These are phyloP conservation scores for Aurelia sp. DNA, from an alignment of 30 jellyfish, hydroid and myxozoan genomes.

Conservation along the genomic window DNA sequence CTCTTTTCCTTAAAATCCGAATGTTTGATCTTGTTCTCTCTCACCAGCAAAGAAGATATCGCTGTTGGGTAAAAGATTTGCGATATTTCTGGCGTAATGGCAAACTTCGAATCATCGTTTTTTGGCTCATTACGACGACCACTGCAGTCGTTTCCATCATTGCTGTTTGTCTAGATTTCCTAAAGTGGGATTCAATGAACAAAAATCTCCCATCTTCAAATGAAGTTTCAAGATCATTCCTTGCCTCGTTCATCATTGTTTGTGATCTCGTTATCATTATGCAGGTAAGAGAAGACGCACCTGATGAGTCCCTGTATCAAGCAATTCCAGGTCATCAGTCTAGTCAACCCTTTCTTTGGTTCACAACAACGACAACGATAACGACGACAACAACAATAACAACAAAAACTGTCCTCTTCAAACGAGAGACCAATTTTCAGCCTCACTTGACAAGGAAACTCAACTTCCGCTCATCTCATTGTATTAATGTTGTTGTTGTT, in stretches of 20 bases:
- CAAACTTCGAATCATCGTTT: constrained; percentile 1
- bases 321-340: too few species aligned
- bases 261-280: constrained; percentile 47
- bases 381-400: too few species aligned
- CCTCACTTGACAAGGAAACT: too few species aligned
- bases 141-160: constrained; percentile 18
- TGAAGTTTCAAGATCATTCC: constrained; percentile 64
- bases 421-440: too few species aligned
- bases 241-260: constrained; percentile 50
- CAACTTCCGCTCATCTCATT: too few species aligned
- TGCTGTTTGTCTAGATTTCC: constrained; percentile 46
- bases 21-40: background rate
- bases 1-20: too few species aligned
- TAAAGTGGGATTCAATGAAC: constrained; percentile 53
- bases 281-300: constrained; percentile 37
- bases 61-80: constrained; percentile 30
- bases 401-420: too few species aligned
- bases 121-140: constrained; percentile 29
- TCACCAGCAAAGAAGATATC: constrained; percentile 59
- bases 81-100: constrained; percentile 53
- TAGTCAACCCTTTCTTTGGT: too few species aligned
- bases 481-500: too few species aligned
- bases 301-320: too few species aligned
- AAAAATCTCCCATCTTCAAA: constrained; percentile 36
- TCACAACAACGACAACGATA: too few species aligned